Evolutionary conservation across 2,888 invertebrate genomes (phyloP).

Genomic region (Empis livida): DNA sequence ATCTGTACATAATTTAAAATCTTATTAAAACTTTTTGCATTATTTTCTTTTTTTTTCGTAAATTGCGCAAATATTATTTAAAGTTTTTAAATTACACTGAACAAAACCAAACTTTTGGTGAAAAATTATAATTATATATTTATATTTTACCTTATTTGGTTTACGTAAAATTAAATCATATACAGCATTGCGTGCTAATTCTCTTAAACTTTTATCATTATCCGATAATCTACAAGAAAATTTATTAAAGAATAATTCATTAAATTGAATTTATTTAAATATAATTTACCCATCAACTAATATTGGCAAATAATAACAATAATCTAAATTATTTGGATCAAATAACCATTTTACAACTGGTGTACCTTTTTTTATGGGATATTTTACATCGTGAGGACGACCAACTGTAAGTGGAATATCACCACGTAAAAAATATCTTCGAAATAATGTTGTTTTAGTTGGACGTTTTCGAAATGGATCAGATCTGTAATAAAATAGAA

Average conservation of each 20-base stretch:
- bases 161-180: slow-evolving; percentile 59
- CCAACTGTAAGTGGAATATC: slow-evolving; percentile 30
- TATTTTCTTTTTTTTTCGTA: too few species aligned
- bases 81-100: too few species aligned
- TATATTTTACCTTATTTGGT: slow-evolving; percentile 21
- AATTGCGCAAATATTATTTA: too few species aligned
- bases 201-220: slow-evolving; percentile 63
- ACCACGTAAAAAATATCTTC: slow-evolving; percentile 29
- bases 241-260: neutral
- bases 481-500: slow-evolving; percentile 16
- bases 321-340: slow-evolving; percentile 49
- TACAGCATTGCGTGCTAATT: slow-evolving; percentile 75
- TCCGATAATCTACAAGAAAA: slow-evolving; percentile 48
- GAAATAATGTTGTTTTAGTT: slow-evolving; percentile 27
- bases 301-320: slow-evolving; percentile 85
- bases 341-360: slow-evolving; percentile 25
- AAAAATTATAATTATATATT: neutral
- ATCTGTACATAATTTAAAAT: too few species aligned
- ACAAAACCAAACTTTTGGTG: too few species aligned
- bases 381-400: slow-evolving; percentile 13
- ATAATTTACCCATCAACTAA: slow-evolving; percentile 67
- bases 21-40: too few species aligned
- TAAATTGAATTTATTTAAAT: neutral
- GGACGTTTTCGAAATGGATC: slow-evolving; percentile 24
- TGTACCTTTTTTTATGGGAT: too few species aligned